Percentiles rank a stretch among this genome's conserved stretches.
Conservation (phyloP, 2,888 invertebrate species). For the Lamellibrachia satsuma region DNA sequence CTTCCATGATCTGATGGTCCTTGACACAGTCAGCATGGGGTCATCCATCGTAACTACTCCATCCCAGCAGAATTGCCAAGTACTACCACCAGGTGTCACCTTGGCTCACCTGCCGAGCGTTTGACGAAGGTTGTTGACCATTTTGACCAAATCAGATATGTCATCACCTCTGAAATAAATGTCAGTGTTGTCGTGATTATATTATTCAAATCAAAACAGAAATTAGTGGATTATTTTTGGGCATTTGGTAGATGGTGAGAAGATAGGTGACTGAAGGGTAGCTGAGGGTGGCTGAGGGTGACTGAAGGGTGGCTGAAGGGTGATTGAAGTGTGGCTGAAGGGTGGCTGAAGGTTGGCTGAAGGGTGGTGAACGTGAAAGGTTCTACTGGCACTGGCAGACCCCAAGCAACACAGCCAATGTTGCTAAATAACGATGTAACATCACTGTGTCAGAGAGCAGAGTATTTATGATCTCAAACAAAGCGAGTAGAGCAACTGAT, state of each 20-base stretch:
- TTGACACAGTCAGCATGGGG: not conserved
- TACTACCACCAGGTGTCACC: not conserved
- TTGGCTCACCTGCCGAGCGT: not conserved
- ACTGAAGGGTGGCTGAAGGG: too few species aligned
- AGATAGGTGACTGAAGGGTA: not conserved
- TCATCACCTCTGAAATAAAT: conserved; percentile 17
- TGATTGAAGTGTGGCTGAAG: too few species aligned
- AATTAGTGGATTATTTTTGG: not conserved
- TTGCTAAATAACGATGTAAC: too few species aligned
- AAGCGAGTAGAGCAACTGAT: too few species aligned
- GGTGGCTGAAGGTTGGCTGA: too few species aligned
- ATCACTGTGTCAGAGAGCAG: too few species aligned
- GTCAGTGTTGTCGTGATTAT: not conserved
- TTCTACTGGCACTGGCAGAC: too few species aligned
- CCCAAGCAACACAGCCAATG: too few species aligned
- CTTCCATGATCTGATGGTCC: not conserved
- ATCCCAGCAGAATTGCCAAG: not conserved
- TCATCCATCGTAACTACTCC: not conserved
- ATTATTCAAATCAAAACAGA: not conserved
- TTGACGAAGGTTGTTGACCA: conserved; percentile 1
- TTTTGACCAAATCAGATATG: conserved; percentile 1
- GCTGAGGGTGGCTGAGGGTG: not conserved
- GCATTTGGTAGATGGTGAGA: not conserved
- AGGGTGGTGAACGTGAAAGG: too few species aligned
- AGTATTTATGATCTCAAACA: too few species aligned